A percentile compares a stretch with the other conserved stretches of the same genome.
phyloP scores from a whole-genome alignment of 2,888 invertebrate species.

The Drosophila helvetica region DNA sequence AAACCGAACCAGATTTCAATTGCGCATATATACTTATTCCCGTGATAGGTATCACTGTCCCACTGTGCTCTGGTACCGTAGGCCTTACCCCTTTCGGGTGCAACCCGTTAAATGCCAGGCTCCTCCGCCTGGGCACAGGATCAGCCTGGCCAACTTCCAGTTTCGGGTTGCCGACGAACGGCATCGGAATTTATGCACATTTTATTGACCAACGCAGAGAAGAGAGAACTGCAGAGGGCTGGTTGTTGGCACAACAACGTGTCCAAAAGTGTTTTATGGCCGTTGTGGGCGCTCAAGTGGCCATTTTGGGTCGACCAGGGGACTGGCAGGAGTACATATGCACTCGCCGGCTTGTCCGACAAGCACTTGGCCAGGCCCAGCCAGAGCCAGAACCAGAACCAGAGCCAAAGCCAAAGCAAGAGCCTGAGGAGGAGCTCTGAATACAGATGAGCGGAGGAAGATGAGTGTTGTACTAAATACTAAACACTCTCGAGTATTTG shows the following conservation, averaged over 20 bases:
- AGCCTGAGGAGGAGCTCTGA: conserved; percentile 53
- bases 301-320: conserved; percentile 62
- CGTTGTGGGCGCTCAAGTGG: conserved; percentile 76
- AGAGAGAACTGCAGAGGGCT: conserved; percentile 37
- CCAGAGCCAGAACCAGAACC: neutral
- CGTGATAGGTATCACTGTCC: neutral
- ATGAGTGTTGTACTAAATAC: conserved; percentile 44
- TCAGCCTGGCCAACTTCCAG: conserved; percentile 15
- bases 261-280: conserved; percentile 79
- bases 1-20: too few species aligned
- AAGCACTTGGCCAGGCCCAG: conserved; percentile 63
- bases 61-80: conserved; percentile 41
- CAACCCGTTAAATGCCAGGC: conserved; percentile 53
- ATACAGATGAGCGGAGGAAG: conserved; percentile 68
- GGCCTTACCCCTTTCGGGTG: neutral
- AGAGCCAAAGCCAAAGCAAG: neutral
- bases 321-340: conserved; percentile 14
- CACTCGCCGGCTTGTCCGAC: conserved; percentile 64
- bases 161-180: conserved; percentile 47
- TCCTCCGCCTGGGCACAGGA: conserved; percentile 18
- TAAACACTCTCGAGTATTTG: conserved; percentile 53
- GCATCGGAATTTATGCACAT: conserved; percentile 74
- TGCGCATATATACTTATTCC: neutral
- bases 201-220: conserved; percentile 73
- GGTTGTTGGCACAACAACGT: conserved; percentile 72